Conservation (phyloP, 2,888 invertebrate species). For the Ligdia adustata region DNA sequence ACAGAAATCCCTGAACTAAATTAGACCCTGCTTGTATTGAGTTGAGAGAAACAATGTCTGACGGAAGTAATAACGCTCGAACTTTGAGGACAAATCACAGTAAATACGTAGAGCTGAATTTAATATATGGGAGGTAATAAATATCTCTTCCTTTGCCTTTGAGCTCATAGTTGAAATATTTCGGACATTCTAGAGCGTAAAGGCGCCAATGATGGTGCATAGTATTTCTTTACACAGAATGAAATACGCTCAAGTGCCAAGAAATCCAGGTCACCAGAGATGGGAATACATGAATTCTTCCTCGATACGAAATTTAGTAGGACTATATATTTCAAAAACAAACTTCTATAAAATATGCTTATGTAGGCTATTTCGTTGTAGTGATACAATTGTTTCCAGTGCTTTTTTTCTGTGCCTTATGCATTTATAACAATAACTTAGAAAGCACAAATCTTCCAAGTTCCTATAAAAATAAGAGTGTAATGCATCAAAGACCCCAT, state of each 20-base stretch:
- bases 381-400: too few relatives aligned
- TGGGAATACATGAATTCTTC: too few relatives aligned
- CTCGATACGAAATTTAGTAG: too few relatives aligned
- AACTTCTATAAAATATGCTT: too few relatives aligned
- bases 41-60: neutral
- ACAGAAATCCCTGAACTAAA: too few relatives aligned
- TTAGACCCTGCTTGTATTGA: neutral
- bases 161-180: slow-evolving; percentile 12
- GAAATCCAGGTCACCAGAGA: slow-evolving; percentile 23
- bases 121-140: slow-evolving; percentile 2
- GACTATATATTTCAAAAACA: too few relatives aligned
- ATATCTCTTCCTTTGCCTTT: slow-evolving; percentile 8
- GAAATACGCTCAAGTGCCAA: slow-evolving; percentile 21
- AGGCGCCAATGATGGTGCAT: slow-evolving; percentile 15
- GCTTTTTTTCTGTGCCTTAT: too few relatives aligned
- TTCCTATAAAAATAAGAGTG: too few relatives aligned
- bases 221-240: slow-evolving; percentile 14
- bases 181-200: slow-evolving; percentile 1
- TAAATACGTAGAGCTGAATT: slow-evolving; percentile 1
- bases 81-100: neutral
- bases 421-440: too few relatives aligned
- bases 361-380: too few relatives aligned
- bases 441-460: too few relatives aligned
- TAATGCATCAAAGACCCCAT: too few relatives aligned
- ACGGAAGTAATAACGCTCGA: slow-evolving; percentile 3